Evolutionary conservation across 2,888 invertebrate genomes (phyloP).

Genomic region (Ectobius pallidus): DNA sequence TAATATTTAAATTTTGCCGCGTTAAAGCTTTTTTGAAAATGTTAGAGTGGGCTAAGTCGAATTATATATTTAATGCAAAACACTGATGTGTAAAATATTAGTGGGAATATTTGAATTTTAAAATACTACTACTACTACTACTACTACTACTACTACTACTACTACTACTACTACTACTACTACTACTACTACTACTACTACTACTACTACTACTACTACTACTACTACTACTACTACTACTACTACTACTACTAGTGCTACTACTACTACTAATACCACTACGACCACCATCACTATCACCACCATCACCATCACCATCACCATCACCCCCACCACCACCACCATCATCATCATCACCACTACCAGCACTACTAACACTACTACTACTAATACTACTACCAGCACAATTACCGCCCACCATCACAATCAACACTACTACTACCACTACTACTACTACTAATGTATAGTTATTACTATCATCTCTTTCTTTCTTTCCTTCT

Average conservation of each 20-base stretch:
- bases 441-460: no score
- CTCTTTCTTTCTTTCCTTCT: no score
- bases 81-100: no score
- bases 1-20: no score
- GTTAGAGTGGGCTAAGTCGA: no score
- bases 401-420: no score
- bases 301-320: background rate
- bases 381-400: background rate
- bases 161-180: constrained; percentile 1
- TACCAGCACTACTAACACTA: background rate
- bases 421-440: no score
- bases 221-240: background rate
- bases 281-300: background rate
- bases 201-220: constrained; percentile 7
- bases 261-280: constrained; percentile 5
- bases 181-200: background rate
- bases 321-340: background rate
- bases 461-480: no score
- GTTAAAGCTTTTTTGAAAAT: no score
- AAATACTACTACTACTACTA: constrained; percentile 2
- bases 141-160: constrained; percentile 12
- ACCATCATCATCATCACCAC: background rate
- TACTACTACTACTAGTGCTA: background rate
- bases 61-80: no score
- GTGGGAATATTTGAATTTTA: no score